Evolutionary conservation across 2,888 invertebrate genomes (phyloP), one percentile per base, ranked within the genome.

Genomic region (Encarsia formosa): DNA sequence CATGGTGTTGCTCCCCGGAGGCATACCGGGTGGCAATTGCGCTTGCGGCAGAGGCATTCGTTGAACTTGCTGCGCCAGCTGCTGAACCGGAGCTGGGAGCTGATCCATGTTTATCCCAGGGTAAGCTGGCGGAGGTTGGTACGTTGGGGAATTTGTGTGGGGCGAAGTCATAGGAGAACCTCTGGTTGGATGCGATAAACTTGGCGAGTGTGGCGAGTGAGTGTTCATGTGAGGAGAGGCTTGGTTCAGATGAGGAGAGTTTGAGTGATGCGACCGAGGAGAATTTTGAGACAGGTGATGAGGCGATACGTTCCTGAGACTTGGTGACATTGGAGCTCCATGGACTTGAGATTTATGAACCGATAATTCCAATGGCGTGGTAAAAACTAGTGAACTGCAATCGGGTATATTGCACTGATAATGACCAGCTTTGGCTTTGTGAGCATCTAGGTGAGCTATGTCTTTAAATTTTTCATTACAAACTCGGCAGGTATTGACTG

Each of bases 391-490:
- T 43, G 58, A 64, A 3, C 61, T 61, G 50, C 76, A 76, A 38
- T 75, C 76, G 1, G 73, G 65, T 9, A 70, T 61, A 54, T 66
- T 70, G 59, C 76, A 76, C 54, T 78, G 79, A 49, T 80, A 80
- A 65, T 83, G 83, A 1, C 82, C 82, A 5, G 78, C 78, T 61
- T 76, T 74, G 43, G 78, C 74, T 59, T 69, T 76, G 58, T 82
- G 82, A 9, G 79, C 78, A 34, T 82, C 81, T 31, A 82, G 62
- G 24, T 80, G 70, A 1, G 77, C 71, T 37, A 78, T 71, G 56
- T 79, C 78, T 15, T 80, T 80, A 65, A 81, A 82, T 54, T 81
- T 78, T 24, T 81, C 81, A 59, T 81, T 81, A 65, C 83, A 83
- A 2, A 81, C 75, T 8, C 82, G 79, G 64, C 83, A 83, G 0